Evolutionary conservation across 2,797 vertebrate species (phyloP).

Genomic region (Amblyraja radiata): DNA sequence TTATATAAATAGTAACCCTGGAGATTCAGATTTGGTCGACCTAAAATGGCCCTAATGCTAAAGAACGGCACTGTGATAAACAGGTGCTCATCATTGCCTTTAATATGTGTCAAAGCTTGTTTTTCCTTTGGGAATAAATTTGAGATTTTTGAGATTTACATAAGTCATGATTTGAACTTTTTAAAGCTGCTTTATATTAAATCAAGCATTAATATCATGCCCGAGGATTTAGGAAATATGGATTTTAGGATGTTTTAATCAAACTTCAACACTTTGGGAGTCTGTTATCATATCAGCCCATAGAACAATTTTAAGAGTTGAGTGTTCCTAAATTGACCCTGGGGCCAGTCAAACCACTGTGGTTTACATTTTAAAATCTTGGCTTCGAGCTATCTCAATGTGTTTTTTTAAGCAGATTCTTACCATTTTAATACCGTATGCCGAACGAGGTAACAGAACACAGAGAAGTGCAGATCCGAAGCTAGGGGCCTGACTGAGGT

Average conservation of each 20-base stretch:
- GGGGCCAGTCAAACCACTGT: not conserved
- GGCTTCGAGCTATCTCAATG: not conserved
- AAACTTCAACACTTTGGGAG: not conserved
- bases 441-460: not conserved
- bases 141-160: not conserved
- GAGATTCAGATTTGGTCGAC: not conserved
- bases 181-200: conserved; percentile 1
- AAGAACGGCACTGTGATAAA: not conserved
- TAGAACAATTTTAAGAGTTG: not conserved
- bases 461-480: not conserved
- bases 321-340: not conserved
- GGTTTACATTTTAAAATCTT: not conserved
- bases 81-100: not conserved
- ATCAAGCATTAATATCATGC: not conserved
- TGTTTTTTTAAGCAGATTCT: not conserved
- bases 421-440: not conserved
- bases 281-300: not conserved
- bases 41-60: not conserved
- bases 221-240: not conserved
- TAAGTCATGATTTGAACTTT: not conserved
- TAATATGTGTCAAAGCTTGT: not conserved
- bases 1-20: not conserved
- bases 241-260: not conserved
- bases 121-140: not conserved
- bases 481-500: too few species aligned